phyloP scores from a whole-genome alignment of 1,140 invertebrate species.

The Eurosta solidaginis region DNA sequence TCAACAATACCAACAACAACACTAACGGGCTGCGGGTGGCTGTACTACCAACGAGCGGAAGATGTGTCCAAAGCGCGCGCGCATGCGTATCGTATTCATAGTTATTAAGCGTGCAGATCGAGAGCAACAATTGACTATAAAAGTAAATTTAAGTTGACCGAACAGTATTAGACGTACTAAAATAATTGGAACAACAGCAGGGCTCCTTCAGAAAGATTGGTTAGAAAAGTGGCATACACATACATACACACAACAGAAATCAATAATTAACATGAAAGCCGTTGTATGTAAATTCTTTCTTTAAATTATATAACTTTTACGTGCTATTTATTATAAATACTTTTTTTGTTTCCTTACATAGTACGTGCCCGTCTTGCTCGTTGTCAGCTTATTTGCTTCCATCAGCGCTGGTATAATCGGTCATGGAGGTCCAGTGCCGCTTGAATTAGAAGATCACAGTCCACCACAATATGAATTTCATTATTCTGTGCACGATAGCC shows the following conservation, averaged over 20 bases:
- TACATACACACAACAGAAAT: neutral
- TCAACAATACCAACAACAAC: neutral
- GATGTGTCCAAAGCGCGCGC: neutral
- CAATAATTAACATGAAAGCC: neutral
- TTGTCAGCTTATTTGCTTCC: conserved; percentile 29
- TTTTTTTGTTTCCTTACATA: neutral
- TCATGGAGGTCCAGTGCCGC: conserved; percentile 2
- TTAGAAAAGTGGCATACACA: neutral
- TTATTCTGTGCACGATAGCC: conserved; percentile 68
- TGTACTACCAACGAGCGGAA: neutral
- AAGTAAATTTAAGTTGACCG: neutral
- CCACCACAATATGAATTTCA: conserved; percentile 68
- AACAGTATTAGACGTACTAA: neutral
- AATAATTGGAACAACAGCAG: neutral
- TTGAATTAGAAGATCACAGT: conserved; percentile 40
- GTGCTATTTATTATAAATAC: neutral
- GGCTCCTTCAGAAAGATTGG: neutral
- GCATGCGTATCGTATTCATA: conserved; percentile 16
- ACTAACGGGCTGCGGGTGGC: neutral
- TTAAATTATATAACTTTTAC: neutral
- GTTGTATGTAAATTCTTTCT: neutral
- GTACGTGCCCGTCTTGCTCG: conserved; percentile 21
- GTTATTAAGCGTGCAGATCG: no score
- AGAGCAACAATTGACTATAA: neutral
- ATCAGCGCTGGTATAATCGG: conserved; percentile 41